Base-by-base conservation (phyloP, 1,140 invertebrate species). In the Anadara kagoshimensis region DNA sequence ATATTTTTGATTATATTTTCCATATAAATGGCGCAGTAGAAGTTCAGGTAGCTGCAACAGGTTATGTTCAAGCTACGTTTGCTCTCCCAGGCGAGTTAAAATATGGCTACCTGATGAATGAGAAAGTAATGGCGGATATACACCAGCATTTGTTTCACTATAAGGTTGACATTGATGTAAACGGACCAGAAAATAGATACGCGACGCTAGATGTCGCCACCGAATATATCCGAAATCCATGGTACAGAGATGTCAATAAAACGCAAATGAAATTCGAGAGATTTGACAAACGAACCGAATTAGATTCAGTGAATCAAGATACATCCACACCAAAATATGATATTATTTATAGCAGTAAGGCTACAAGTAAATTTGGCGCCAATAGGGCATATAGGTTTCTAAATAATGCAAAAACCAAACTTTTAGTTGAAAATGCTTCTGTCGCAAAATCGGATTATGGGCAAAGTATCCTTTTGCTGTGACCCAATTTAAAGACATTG, bases 1-100 rank as follows among this genome's bases (percentile, higher is more conserved):
- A 85, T 57, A 83, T 88, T n/a, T 81, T 87, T 54, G 87, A 88
- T 66, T 87, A 86, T 45, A 83, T 85, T 18, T 88, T 88, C 73
- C 83, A 86, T 65, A 69, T 83, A 36, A 86, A 86, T 71, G 87
- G 86, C 0, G 79, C 76, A 45, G 77, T 88, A 44, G 84, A 87
- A 69, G 56, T 82, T 1, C 79, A 82, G 54, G 80, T 85, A 18
- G 66, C 82, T 3, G 43, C 76, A 14, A 86, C 85, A 1, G 87
- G 86, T 11, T 88, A 87, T 69, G 71, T 84, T n/a, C 82, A 83
- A 51, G 47, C 83, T 4, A 75, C 81, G n/a, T 84, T 78, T 67
- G 69, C 73, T 24, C 57, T 82, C 10, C 74, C 69, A 12, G 65
- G 69, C 16, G 79, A 83, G 61, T 51, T 69, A 26, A 63, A 69